A percentile compares a stretch with the other conserved stretches of the same genome.
Evolutionary conservation across 1,140 invertebrate genomes (phyloP).

Genomic region (Drosophila eugracilis): DNA sequence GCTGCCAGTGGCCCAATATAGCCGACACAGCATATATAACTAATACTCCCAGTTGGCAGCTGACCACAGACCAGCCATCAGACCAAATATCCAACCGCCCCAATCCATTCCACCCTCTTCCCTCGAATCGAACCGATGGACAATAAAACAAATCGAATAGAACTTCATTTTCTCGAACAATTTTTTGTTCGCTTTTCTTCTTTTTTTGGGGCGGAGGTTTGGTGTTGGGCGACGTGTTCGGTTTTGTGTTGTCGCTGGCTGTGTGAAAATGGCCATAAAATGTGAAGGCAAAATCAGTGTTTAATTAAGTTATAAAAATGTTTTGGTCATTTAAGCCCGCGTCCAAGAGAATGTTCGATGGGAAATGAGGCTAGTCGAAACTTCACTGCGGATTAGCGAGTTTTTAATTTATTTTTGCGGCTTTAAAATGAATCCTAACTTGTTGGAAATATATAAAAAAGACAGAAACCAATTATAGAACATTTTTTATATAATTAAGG

Average conservation of each 20-base stretch:
- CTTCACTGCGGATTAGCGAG: slow-evolving; percentile 7
- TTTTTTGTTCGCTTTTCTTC: slow-evolving; percentile 26
- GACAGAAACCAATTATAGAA: too few species aligned
- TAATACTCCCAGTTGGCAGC: slow-evolving; percentile 74
- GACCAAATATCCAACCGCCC: slow-evolving; percentile 36
- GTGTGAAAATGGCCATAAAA: slow-evolving; percentile 69
- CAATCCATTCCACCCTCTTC: slow-evolving; percentile 20
- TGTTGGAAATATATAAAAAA: too few species aligned
- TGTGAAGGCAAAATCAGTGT: slow-evolving; percentile 73
- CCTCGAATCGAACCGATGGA: slow-evolving; percentile 45
- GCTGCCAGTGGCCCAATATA: slow-evolving; percentile 48
- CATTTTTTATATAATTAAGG: too few species aligned
- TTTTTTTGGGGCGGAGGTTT: not conserved
- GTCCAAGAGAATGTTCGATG: slow-evolving; percentile 12
- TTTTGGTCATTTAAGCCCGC: slow-evolving; percentile 61
- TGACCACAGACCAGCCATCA: slow-evolving; percentile 50
- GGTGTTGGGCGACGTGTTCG: slow-evolving; percentile 17
- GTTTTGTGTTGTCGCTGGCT: slow-evolving; percentile 26
- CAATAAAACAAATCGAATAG: slow-evolving; percentile 81
- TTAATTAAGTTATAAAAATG: slow-evolving; percentile 82
- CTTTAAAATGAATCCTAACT: too few species aligned
- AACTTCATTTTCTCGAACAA: slow-evolving; percentile 67
- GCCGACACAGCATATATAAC: slow-evolving; percentile 74
- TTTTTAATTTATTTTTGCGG: not conserved
- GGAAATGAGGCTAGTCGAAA: slow-evolving; percentile 30